phyloP scores from a whole-genome alignment of 2,888 invertebrate genomes.

The Dryocosmus kuriphilus region DNA sequence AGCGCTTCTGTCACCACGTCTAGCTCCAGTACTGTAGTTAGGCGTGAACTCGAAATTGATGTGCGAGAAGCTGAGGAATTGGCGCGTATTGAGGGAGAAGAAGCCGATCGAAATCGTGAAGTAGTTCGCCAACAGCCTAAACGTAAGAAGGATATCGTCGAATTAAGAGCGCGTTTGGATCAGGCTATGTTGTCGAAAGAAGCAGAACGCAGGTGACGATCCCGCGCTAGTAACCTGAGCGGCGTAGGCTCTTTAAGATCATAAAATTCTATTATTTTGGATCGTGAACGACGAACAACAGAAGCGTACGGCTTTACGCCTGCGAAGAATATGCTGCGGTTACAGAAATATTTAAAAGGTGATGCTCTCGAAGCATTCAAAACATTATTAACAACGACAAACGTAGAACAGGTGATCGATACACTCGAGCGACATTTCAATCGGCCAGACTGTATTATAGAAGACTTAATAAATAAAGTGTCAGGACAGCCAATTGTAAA shows the following conservation, averaged over 20 bases:
- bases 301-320: not conserved
- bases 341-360: conserved; percentile 11
- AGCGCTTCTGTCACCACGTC: too few species aligned
- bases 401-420: not conserved
- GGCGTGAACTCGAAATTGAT: too few species aligned
- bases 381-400: not conserved
- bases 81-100: fast-evolving
- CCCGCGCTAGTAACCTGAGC: too few species aligned
- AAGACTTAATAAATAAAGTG: not conserved
- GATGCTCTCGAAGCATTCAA: not conserved
- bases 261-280: too few species aligned
- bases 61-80: too few species aligned
- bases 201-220: too few species aligned
- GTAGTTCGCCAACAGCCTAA: too few species aligned
- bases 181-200: too few species aligned
- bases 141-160: too few species aligned
- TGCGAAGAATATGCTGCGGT: not conserved
- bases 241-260: too few species aligned
- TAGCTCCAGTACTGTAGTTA: too few species aligned
- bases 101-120: fast-evolving
- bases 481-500: not conserved
- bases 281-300: not conserved
- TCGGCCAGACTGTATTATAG: not conserved
- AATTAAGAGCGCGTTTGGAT: too few species aligned
- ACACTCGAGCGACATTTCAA: not conserved